Conservation (phyloP, 2,113 vertebrate species). For the Taxidea taxus region DNA sequence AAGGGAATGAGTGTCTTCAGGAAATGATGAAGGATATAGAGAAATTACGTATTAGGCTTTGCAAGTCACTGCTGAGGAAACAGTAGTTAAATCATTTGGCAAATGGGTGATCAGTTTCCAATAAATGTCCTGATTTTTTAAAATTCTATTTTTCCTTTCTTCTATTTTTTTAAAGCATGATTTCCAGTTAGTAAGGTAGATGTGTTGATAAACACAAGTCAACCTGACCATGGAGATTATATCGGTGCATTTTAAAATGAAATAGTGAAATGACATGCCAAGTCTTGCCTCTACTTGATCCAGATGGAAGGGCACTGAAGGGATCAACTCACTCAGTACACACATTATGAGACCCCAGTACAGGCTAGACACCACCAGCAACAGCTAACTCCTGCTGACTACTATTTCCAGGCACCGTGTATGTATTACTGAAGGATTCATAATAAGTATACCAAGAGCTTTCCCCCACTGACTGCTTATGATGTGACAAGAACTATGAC, state of each 20-base stretch:
- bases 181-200: conserved; percentile 13
- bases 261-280: not conserved
- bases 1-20: not conserved
- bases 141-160: conserved; percentile 49
- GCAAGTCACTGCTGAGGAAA: not conserved
- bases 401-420: not conserved
- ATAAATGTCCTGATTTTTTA: conserved; percentile 46
- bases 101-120: conserved; percentile 6
- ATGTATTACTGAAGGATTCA: not conserved
- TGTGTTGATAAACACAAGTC: not conserved
- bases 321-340: not conserved
- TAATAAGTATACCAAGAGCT: not conserved
- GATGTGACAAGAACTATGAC: not conserved
- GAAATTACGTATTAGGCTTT: not conserved
- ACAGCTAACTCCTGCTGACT: not conserved
- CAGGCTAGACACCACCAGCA: not conserved
- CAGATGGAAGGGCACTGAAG: not conserved
- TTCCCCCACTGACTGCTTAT: not conserved
- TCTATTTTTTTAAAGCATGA: not conserved
- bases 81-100: conserved; percentile 29
- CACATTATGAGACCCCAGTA: not conserved
- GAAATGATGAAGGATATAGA: conserved; percentile 43
- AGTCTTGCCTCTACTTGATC: not conserved
- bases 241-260: not conserved
- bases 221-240: not conserved